Evolutionary conservation across 2,888 invertebrate species (phyloP), one percentile per base, ranked within the genome.

Genomic region (Oxyscelio sp.): DNA sequence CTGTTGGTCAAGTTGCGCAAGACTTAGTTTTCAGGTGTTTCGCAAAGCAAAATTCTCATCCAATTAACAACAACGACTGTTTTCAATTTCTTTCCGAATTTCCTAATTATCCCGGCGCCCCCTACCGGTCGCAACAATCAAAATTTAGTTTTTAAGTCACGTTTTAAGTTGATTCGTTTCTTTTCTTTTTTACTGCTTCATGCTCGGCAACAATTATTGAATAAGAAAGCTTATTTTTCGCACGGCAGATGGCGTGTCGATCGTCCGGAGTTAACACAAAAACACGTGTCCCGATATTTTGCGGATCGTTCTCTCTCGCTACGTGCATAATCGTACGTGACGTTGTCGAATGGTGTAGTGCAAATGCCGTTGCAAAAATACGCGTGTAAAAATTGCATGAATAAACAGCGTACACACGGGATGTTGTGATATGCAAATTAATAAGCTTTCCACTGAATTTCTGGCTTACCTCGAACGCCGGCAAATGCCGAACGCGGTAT

Each of bases 341-440:
- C 45, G 45, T 54, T 70, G 70, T 70, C 45, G 19, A 56, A 45
- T n/a, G 45, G 31, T 31, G 11, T 4, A 21, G 15, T 15, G 24
- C 54, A 66, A 52, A 34, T 52, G 66, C 71, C 50, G 63, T 74
- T 40, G 50, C 59, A 56, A 40, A 68, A 77, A 38, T 78, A 61
- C 54, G 40, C 52, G 54, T 59, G 40, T 59, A 77, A 68, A 78
- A 79, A 70, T 56, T 21, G 52, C 58, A 66, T 66, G 59, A 78
- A 78, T 68, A 68, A 78, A 78, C 56, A 68, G 61, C 19, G 45
- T 61, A 56, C 17, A 61, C 65, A 58, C 27, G 50, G 24, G 38
- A 63, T 19, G 56, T 54, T 54, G 56, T 56, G 78, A 79, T 70
- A 79, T 70, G 78, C 78, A 79, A 79, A 79, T 79, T 70, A 79